Base-by-base conservation (phyloP, 1,140 invertebrate species). In the Condylostylus longicornis region DNA sequence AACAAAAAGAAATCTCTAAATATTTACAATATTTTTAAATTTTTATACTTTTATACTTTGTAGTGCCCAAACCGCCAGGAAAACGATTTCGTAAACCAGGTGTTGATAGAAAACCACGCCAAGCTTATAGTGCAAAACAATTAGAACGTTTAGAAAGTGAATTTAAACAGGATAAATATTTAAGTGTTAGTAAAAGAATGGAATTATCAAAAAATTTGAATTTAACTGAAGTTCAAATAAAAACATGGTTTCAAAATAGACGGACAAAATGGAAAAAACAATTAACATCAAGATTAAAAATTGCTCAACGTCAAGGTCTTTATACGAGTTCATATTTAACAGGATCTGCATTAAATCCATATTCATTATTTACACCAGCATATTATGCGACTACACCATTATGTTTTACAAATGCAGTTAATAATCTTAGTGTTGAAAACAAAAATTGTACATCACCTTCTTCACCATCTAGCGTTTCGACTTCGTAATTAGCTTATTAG, bases 191-290 rank as follows among this genome's bases (percentile, higher is more conserved):
- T 42, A 96, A 95, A 64, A 66, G 91, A 31, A 80, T 93, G 77
- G 87, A 96, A 48, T 63, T 96, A 1, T 91, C 88, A 0, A 86
- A 88, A 57, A 75, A 76, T 0, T 54, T 96, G 6, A 81, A 76
- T 38, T 62, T 96, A 9, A 94, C 89, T 1, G 91, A 96, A 65
- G 89, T 93, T 3, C 90, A 96, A 67, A 91, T 96, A 37, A 96
- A 96, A 59, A 96, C 90, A 0, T 96, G 90, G 90, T 95, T 91
- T 53, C 88, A 95, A 64, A 94, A 94, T 60, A 68, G 88, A 33
- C 67, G 89, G 41, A 95, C 89, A 1, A 95, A 95, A 53, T 94
- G 88, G 88, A 94, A 95, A 61, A 95, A 95, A 51, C 89, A 95
- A 48, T 58, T 93, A 44, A 89, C 87, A 1, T 86, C 86, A 0